Conservation (phyloP, 2,888 invertebrate genomes). For the Auanema freiburgensis region DNA sequence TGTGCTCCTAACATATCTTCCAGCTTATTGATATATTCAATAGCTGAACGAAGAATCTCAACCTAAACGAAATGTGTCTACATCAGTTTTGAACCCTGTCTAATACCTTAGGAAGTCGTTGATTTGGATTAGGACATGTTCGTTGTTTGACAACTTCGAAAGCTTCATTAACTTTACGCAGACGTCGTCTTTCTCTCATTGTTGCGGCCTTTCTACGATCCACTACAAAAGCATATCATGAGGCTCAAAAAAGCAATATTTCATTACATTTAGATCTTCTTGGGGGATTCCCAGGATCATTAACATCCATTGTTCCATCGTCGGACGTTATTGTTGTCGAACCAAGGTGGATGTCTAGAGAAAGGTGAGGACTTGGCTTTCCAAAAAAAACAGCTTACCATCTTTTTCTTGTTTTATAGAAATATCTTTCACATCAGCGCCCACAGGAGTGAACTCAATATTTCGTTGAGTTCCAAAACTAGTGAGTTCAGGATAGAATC, state of each 20-base stretch:
- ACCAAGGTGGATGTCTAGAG: too few relatives aligned
- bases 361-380: too few relatives aligned
- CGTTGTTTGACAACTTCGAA: constrained; percentile 90
- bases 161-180: constrained; percentile 96
- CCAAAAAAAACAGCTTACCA: too few relatives aligned
- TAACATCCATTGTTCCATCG: neutral
- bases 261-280: constrained; percentile 36
- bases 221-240: constrained; percentile 72
- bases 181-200: constrained; percentile 84
- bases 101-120: constrained; percentile 81
- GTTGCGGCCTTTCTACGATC: constrained; percentile 97
- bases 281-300: constrained; percentile 18
- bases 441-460: constrained; percentile 3
- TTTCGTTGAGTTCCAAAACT: constrained; percentile 13
- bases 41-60: constrained; percentile 93
- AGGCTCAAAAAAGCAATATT: neutral
- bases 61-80: constrained; percentile 69
- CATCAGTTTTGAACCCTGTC: neutral
- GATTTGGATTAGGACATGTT: constrained; percentile 92
- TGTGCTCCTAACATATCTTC: constrained; percentile 66
- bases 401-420: constrained; percentile 16
- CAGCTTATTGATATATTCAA: constrained; percentile 86
- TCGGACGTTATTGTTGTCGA: too few relatives aligned
- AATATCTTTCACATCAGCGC: constrained; percentile 12
- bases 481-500: constrained; percentile 19